Conservation (phyloP, 2,113 vertebrate genomes). For the Arizona elegans region DNA sequence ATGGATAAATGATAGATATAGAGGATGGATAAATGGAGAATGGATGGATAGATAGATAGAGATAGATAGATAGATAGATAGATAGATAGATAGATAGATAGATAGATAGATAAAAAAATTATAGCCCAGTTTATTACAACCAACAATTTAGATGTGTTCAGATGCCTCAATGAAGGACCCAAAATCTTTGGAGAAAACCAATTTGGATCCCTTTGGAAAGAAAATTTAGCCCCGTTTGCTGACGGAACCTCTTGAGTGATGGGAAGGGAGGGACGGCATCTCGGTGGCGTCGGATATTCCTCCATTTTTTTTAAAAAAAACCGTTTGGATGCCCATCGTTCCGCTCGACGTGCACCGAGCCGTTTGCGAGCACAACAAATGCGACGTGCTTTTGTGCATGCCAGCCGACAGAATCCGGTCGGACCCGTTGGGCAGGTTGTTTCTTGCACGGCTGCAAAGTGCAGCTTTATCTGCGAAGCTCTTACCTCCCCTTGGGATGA, state of each 20-base stretch:
- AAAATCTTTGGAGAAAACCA: background rate
- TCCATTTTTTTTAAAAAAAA: background rate
- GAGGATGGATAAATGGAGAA: too few relatives aligned
- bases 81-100: too few relatives aligned
- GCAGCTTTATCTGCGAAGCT: background rate
- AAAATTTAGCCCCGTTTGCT: background rate
- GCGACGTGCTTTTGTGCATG: rapidly evolving
- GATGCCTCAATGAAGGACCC: background rate
- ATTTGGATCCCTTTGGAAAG: background rate
- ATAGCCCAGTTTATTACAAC: background rate
- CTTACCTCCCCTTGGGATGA: background rate
- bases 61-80: too few relatives aligned
- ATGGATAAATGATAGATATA: too few relatives aligned
- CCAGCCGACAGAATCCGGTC: background rate
- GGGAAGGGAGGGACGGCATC: background rate
- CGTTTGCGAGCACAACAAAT: background rate
- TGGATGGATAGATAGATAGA: too few relatives aligned
- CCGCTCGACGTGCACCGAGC: rapidly evolving
- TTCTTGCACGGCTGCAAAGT: background rate
- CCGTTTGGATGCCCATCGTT: background rate
- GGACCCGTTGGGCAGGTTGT: background rate
- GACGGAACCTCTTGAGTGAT: background rate
- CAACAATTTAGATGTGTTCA: background rate
- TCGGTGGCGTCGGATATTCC: background rate
- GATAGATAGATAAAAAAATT: background rate